Conservation (phyloP, 2,888 invertebrate species). For the Drosophila rubida region DNA sequence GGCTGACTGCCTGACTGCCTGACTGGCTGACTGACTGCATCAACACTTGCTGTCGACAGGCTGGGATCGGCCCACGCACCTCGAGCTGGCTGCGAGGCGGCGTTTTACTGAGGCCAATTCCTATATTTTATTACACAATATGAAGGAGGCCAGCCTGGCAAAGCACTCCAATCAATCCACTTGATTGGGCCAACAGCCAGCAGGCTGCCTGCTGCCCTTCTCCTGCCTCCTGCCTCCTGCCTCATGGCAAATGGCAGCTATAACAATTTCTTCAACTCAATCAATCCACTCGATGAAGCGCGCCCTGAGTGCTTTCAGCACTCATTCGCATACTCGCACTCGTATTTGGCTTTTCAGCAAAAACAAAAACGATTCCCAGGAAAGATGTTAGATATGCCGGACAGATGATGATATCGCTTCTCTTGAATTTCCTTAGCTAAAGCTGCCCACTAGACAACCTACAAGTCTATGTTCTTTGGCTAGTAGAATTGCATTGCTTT, state of each 20-base stretch:
- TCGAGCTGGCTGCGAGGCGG: conserved; percentile 4
- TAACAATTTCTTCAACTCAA: not conserved
- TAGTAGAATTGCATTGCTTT: no score
- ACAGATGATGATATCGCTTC: not conserved
- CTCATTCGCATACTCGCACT: not conserved
- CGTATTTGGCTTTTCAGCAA: not conserved
- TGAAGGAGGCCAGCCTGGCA: not conserved
- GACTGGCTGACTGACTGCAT: conserved; percentile 36
- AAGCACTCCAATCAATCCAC: conserved; percentile 9
- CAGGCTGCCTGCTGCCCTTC: no score
- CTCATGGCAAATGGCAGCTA: not conserved
- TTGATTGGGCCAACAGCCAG: not conserved
- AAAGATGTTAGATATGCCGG: not conserved
- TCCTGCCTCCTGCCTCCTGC: no score
- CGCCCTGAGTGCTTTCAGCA: not conserved
- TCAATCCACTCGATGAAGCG: not conserved
- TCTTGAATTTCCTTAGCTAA: no score
- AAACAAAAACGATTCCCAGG: not conserved
- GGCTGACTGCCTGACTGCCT: not conserved
- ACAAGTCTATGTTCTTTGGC: no score
- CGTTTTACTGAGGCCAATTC: not conserved
- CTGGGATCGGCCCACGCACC: conserved; percentile 36
- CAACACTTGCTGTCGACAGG: conserved; percentile 25
- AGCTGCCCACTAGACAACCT: no score
- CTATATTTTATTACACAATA: conserved; percentile 5